Percentiles rank a stretch among this genome's conserved stretches.
Conservation (phyloP, 2,888 invertebrate species). For the Drosophila mulleri region DNA sequence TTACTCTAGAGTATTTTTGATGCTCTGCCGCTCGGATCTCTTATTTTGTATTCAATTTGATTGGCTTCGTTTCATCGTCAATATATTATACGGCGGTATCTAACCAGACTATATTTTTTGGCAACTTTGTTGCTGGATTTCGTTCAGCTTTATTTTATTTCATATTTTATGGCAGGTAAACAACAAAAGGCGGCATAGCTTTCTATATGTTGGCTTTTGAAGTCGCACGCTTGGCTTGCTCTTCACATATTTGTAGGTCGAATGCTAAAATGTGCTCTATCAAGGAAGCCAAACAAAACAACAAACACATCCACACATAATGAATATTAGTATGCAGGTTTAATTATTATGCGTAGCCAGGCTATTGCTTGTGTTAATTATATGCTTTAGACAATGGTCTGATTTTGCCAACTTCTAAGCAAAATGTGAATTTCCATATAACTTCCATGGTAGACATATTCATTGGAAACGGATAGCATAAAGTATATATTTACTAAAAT, state of each 20-base stretch:
- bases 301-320: constrained; percentile 1
- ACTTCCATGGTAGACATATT: too few relatives aligned
- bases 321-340: constrained; percentile 37
- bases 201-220: constrained; percentile 22
- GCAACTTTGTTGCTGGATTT: constrained; percentile 25
- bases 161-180: constrained; percentile 31
- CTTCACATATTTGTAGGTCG: constrained; percentile 26
- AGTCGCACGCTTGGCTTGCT: constrained; percentile 36
- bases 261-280: constrained; percentile 27
- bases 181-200: constrained; percentile 35
- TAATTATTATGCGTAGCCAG: constrained; percentile 51
- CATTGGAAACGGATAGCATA: too few relatives aligned
- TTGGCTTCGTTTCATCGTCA: constrained; percentile 26
- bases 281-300: constrained; percentile 31
- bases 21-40: not conserved
- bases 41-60: constrained; percentile 19
- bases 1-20: not conserved
- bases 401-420: constrained; percentile 8
- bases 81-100: constrained; percentile 5
- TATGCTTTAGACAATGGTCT: constrained; percentile 15
- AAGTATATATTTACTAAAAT: too few relatives aligned
- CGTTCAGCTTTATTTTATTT: constrained; percentile 11
- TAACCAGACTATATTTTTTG: not conserved
- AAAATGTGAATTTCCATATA: too few relatives aligned
- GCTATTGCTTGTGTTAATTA: constrained; percentile 49